Percentiles rank a stretch among this genome's conserved stretches.
Evolutionary conservation across 2,113 vertebrate species (phyloP).

Genomic region (Cromileptes altivelis): DNA sequence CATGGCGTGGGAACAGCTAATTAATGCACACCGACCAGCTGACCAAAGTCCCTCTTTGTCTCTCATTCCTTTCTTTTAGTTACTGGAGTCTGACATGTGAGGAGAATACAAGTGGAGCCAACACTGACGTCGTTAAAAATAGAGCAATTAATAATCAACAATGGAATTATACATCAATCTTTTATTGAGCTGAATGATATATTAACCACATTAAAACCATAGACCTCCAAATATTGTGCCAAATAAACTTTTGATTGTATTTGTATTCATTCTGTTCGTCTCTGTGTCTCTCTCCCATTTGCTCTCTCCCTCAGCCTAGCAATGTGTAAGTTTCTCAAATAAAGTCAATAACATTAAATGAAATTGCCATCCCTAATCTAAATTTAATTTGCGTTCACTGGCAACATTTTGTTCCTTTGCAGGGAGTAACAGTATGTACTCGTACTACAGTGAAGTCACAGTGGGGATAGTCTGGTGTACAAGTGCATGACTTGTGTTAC

Average conservation of each 20-base stretch:
- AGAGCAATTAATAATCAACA: neutral
- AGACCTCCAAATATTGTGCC: too few species aligned
- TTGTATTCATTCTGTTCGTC: neutral
- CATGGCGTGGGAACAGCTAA: slow-evolving; percentile 54
- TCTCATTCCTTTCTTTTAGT: neutral
- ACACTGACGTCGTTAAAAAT: neutral
- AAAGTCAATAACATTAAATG: neutral
- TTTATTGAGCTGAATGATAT: too few species aligned
- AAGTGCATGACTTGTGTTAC: neutral
- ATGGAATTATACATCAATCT: neutral
- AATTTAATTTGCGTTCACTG: slow-evolving; percentile 8
- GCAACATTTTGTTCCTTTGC: neutral
- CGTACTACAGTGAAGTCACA: neutral
- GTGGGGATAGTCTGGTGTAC: neutral
- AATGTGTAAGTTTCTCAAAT: neutral
- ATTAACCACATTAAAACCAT: too few species aligned
- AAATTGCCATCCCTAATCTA: slow-evolving; percentile 5
- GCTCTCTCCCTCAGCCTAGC: neutral
- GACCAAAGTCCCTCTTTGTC: neutral
- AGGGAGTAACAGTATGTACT: neutral
- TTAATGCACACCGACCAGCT: slow-evolving; percentile 35
- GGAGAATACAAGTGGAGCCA: neutral
- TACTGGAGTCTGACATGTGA: neutral
- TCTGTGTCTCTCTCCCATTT: neutral
- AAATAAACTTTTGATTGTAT: too few species aligned